Conservation (phyloP, 2,797 vertebrate genomes). For the Alcedo atthis region DNA sequence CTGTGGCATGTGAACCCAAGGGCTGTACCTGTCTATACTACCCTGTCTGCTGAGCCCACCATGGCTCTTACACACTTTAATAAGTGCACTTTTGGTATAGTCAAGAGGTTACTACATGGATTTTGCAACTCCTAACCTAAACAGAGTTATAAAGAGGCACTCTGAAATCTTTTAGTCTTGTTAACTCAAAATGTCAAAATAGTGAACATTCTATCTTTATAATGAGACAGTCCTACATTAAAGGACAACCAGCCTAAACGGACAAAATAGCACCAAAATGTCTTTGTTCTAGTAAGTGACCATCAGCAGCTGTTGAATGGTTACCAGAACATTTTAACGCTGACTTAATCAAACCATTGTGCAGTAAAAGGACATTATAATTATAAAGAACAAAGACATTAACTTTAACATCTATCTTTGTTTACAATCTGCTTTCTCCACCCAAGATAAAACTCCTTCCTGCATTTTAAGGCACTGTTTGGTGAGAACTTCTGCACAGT, state of each 20-base stretch:
- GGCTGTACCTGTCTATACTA: neutral
- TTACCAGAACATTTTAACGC: neutral
- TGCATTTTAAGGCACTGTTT: neutral
- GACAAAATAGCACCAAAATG: conserved; percentile 42
- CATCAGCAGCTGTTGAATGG: neutral
- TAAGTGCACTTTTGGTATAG: neutral
- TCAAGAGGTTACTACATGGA: neutral
- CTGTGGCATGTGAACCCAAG: neutral
- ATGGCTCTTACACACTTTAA: neutral
- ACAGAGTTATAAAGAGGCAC: neutral
- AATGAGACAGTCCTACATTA: neutral
- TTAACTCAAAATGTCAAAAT: neutral
- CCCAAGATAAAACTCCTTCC: neutral
- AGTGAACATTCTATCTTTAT: neutral
- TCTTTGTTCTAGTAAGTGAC: neutral
- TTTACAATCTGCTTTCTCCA: neutral
- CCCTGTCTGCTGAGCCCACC: neutral
- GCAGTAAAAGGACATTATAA: neutral
- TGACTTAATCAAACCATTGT: neutral
- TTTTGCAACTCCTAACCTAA: neutral
- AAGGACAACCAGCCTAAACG: neutral
- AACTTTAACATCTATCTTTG: neutral
- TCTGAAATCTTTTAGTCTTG: neutral
- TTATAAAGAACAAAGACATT: neutral
- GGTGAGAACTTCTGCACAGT: neutral